Conservation (phyloP, 2,888 invertebrate species). For the Odontothrips loti region DNA sequence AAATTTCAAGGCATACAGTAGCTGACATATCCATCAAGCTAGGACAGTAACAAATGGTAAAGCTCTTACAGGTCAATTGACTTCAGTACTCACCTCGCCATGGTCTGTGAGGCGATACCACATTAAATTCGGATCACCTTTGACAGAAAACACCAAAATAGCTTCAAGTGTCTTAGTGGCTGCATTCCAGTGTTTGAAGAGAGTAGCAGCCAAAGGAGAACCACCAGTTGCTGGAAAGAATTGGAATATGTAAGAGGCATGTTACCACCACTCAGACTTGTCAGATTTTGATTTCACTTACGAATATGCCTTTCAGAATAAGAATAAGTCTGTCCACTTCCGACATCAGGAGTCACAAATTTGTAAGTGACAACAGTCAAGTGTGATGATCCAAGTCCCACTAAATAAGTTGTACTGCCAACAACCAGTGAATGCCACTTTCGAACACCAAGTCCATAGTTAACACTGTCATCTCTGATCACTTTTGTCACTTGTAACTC, state of each 20-base stretch:
- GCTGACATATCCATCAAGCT: too few relatives aligned
- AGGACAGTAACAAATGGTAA: too few relatives aligned
- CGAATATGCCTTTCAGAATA: neutral
- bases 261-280: neutral
- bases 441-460: neutral
- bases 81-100: neutral
- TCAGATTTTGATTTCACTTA: neutral
- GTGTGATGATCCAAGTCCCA: neutral
- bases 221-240: neutral
- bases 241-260: neutral
- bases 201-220: neutral
- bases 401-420: neutral
- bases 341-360: neutral
- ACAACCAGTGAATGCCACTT: neutral
- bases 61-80: too few relatives aligned
- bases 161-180: neutral
- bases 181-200: constrained; percentile 12
- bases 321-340: neutral
- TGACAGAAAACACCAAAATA: neutral
- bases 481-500: neutral
- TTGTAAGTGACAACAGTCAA: neutral
- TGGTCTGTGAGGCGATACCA: neutral
- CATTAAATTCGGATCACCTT: neutral
- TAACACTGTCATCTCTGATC: neutral
- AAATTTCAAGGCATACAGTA: too few relatives aligned